Evolutionary conservation across 2,113 vertebrate genomes (phyloP).

Genomic region (Labeo catla): DNA sequence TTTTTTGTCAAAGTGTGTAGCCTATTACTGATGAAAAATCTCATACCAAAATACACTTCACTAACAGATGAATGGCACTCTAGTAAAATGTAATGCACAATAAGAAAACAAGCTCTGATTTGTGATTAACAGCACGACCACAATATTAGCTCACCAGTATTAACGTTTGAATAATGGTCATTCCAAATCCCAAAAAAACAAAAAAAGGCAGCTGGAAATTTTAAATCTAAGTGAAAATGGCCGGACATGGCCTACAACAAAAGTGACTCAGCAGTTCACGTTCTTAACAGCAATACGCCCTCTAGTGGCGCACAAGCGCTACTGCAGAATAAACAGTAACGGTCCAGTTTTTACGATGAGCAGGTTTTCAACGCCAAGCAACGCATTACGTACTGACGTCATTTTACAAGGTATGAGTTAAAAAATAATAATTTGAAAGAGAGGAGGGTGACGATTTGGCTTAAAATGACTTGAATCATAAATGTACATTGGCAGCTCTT

Average conservation of each 20-base stretch:
- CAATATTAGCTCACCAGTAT: neutral
- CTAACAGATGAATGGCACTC: neutral
- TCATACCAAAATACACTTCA: neutral
- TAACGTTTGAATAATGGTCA: neutral
- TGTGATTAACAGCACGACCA: neutral
- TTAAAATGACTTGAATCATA: neutral
- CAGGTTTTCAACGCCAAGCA: neutral
- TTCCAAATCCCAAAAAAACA: neutral
- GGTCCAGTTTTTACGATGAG: neutral
- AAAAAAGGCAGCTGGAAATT: no score
- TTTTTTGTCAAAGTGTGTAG: no score
- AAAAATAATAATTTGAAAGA: neutral
- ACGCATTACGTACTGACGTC: neutral
- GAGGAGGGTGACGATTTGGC: neutral
- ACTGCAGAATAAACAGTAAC: neutral
- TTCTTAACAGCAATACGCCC: neutral
- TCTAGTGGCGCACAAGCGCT: neutral
- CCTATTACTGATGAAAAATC: no score
- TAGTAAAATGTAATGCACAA: neutral
- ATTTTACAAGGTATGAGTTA: neutral
- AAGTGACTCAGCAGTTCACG: slow-evolving; percentile 33
- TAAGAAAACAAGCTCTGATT: neutral
- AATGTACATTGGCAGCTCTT: neutral
- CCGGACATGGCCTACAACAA: neutral
- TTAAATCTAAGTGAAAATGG: slow-evolving; percentile 1